Percentiles rank a stretch among this genome's conserved stretches.
phyloP scores from a whole-genome alignment of 2,888 invertebrate species.

The Rhagium mordax region DNA sequence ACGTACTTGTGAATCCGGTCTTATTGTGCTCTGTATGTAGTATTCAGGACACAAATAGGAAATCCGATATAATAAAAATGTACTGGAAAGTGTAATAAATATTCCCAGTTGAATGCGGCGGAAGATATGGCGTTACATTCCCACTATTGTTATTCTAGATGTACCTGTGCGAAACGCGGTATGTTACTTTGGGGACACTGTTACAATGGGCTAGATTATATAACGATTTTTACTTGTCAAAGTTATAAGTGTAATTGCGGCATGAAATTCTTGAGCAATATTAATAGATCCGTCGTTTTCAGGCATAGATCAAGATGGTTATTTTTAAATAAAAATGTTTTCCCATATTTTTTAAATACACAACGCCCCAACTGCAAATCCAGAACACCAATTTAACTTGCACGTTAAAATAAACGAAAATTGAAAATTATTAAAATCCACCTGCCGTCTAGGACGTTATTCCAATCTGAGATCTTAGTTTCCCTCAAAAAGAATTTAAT shows the following conservation, averaged over 20 bases:
- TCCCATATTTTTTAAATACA: too few relatives aligned
- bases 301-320: too few relatives aligned
- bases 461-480: background rate
- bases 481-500: background rate
- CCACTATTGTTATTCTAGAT: slow-evolving; percentile 50
- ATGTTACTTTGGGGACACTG: slow-evolving; percentile 27
- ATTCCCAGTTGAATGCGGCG: slow-evolving; percentile 53
- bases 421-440: background rate
- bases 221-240: slow-evolving; percentile 37
- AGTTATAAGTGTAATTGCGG: slow-evolving; percentile 1
- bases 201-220: slow-evolving; percentile 38
- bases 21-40: slow-evolving; percentile 18
- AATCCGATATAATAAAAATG: slow-evolving; percentile 61
- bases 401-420: background rate
- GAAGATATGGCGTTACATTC: slow-evolving; percentile 53
- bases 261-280: slow-evolving; percentile 15
- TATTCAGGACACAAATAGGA: slow-evolving; percentile 54
- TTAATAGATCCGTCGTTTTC: too few relatives aligned
- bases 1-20: background rate
- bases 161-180: slow-evolving; percentile 44
- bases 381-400: too few relatives aligned
- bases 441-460: background rate
- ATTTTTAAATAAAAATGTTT: background rate
- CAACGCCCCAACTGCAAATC: too few relatives aligned
- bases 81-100: slow-evolving; percentile 60